Evolutionary conservation across 35 echinoderm and acorn worm genomes (phyloP).

Genomic region (Anneissia japonica): DNA sequence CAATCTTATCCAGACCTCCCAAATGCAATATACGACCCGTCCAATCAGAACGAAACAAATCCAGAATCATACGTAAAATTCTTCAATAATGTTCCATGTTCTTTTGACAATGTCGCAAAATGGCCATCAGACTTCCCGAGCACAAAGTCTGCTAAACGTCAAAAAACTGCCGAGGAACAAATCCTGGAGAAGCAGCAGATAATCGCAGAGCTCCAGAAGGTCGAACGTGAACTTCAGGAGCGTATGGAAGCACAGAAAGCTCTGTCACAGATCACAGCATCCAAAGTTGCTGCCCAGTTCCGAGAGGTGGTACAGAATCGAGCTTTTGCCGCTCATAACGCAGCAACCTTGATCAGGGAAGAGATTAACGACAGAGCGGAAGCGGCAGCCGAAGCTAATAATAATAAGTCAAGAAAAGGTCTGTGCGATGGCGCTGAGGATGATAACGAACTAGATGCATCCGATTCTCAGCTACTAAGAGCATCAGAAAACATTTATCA

Average conservation of each 20-base stretch:
- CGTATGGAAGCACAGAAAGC: slow-evolving; percentile 66
- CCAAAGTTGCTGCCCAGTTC: background rate
- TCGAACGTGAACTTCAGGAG: slow-evolving; percentile 76
- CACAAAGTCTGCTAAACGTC: slow-evolving; percentile 27
- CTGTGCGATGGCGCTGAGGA: background rate
- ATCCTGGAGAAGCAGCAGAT: slow-evolving; percentile 92
- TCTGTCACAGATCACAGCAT: background rate
- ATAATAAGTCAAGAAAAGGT: background rate
- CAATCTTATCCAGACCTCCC: background rate
- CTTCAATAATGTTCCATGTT: background rate
- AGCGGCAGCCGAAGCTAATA: background rate
- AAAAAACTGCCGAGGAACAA: slow-evolving; percentile 76
- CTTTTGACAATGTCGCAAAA: background rate
- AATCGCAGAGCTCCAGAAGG: slow-evolving; percentile 82
- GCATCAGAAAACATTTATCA: background rate
- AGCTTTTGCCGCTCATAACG: background rate
- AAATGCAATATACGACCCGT: background rate
- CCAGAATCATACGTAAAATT: background rate
- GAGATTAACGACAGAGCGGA: background rate
- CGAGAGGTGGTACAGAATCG: slow-evolving; percentile 45
- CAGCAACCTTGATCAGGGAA: background rate
- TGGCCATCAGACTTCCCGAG: background rate
- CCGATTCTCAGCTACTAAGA: background rate
- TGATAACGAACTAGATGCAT: background rate
- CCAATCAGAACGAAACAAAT: background rate